Base-by-base conservation (phyloP, 2,113 vertebrate genomes). In the Uropsilus gracilis region DNA sequence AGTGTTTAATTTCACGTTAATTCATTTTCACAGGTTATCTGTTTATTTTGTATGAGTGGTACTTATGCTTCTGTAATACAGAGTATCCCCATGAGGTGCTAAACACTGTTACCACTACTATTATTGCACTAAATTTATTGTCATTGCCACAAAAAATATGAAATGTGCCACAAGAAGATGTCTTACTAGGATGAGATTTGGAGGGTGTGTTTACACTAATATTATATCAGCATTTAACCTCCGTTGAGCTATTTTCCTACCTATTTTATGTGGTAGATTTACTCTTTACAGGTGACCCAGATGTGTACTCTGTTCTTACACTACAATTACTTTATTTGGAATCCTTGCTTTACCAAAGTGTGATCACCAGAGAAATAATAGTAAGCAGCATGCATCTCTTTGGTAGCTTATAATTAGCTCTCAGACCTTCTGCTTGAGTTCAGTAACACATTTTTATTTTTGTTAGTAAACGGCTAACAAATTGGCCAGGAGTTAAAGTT, bases 401-500 rank as follows among this genome's bases (percentile, higher is more conserved):
- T 96, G 84, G 75, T 97, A 55, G 96, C 91, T 83, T 96, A 77
- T 83, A 95, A 96, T 95, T 90, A 80, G 64, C 69, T 97, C 71
- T 91, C 32, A 50, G 64, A 95, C 91, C 97, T 98, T 98, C 97
- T 98, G 80, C 95, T 84, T 0, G 39, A 96, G 91, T 96, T 92
- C 94, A 96, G 57, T 90, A 96, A 94, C 0, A 1, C 69, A 75
- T 97, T 98, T 83, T 97, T 72, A 89, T 97, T 95, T 61, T 96
- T 94, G 97, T 97, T 96, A 92, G 90, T 97, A 95, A 97, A 75
- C 95, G 94, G 0, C 92, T 95, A 96, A 97, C 89, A 97, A 91
- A 97, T 93, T 95, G 89, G 89, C 93, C 94, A 97, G 92, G 95
- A 94, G 89, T 96, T 85, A 78, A 92, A 89, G 72, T 96, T 97